Base-by-base conservation (phyloP, 2,888 invertebrate species). In the Lepidochrysops patricia region DNA sequence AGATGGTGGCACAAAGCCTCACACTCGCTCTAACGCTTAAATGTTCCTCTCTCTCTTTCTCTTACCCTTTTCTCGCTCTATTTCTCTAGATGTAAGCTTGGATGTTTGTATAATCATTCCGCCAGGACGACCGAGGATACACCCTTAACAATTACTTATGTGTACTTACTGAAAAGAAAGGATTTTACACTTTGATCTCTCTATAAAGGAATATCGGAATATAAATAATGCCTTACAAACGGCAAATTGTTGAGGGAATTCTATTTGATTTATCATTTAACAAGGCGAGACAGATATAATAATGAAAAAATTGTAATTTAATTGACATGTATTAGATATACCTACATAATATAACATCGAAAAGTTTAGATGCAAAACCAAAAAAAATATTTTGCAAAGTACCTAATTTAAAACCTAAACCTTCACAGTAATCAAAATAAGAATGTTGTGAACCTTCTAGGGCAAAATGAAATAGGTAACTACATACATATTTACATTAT, bases 371-470 rank as follows among this genome's bases (percentile, higher is more conserved):
- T n/a, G n/a, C n/a, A n/a, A n/a, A n/a, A n/a, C n/a, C n/a, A n/a
- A n/a, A n/a, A n/a, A n/a, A n/a, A n/a, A n/a, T n/a, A n/a, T n/a
- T n/a, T n/a, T n/a, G n/a, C n/a, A n/a, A n/a, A n/a, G n/a, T n/a
- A n/a, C n/a, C n/a, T n/a, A n/a, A n/a, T n/a, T n/a, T n/a, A n/a
- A n/a, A n/a, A n/a, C n/a, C n/a, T n/a, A n/a, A n/a, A n/a, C n/a
- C n/a, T n/a, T n/a, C n/a, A n/a, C n/a, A n/a, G n/a, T n/a, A n/a
- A 54, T 54, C 54, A 54, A 54, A 54, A 54, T 32, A 32, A 54
- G 19, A 27, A 29, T 25, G 29, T 29, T 19, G n/a, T 7, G 50
- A 50, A 27, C 29, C 29, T 52, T 27, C 26, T 52, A 52, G 19
- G 27, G n/a, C n/a, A n/a, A n/a, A n/a, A n/a, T n/a, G n/a, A n/a